Evolutionary conservation across 1,140 invertebrate genomes (phyloP).

Genomic region (Uloborus diversus): DNA sequence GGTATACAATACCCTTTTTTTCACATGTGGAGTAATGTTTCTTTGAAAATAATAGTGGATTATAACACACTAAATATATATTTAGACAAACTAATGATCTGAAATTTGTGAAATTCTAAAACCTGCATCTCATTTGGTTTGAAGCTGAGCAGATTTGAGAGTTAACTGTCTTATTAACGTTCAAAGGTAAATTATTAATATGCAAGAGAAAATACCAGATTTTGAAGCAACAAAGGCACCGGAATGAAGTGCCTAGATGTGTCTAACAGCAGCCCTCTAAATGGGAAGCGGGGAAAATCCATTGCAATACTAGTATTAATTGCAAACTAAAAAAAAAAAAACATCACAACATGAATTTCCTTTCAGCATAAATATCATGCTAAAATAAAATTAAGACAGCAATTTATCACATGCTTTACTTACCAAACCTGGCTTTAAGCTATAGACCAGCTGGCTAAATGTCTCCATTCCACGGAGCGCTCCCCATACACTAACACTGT

Average conservation of each 20-base stretch:
- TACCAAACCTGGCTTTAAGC: slow-evolving; percentile 66
- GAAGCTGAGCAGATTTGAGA: too few species aligned
- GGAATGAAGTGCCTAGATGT: slow-evolving; percentile 84
- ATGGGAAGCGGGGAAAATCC: slow-evolving; percentile 78
- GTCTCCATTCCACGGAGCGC: slow-evolving; percentile 80
- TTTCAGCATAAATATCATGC: not conserved
- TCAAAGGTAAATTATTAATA: too few species aligned
- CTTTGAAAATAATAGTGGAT: too few species aligned
- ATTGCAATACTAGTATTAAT: slow-evolving; percentile 70
- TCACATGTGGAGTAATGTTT: too few species aligned
- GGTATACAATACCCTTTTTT: too few species aligned
- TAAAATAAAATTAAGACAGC: not conserved
- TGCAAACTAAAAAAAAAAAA: slow-evolving; percentile 60
- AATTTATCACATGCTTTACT: slow-evolving; percentile 59
- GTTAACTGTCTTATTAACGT: too few species aligned
- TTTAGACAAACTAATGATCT: too few species aligned
- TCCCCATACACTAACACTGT: slow-evolving; percentile 74
- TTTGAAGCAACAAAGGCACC: slow-evolving; percentile 72
- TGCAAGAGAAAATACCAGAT: slow-evolving; percentile 69
- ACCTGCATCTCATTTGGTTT: too few species aligned
- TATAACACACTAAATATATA: too few species aligned
- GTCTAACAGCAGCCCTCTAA: slow-evolving; percentile 83
- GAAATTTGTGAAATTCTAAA: too few species aligned
- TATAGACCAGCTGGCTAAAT: slow-evolving; percentile 76
- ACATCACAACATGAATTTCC: not conserved